A percentile compares a stretch with the other conserved stretches of the same genome.
phyloP scores from a whole-genome alignment of 1,140 invertebrate species.

The Pseudomyrmex cubaensis region DNA sequence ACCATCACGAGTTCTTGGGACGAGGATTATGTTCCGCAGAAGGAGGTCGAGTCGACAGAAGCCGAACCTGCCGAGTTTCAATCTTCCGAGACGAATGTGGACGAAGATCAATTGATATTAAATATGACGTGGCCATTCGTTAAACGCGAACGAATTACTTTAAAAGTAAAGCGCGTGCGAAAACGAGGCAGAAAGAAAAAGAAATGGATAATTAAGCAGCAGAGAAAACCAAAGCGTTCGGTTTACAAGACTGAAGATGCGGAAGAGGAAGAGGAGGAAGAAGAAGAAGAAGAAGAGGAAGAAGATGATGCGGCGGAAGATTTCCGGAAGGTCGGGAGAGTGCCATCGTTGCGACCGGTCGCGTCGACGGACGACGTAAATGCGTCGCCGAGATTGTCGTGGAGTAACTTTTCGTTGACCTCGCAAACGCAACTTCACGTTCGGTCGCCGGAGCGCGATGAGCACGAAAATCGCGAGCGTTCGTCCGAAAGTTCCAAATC shows the following conservation, averaged over 20 bases:
- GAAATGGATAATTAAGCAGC: neutral
- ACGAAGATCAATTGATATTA: too few species aligned
- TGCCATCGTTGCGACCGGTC: neutral
- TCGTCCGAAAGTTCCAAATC: conserved; percentile 11
- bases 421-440: conserved; percentile 1
- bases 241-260: neutral
- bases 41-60: too few species aligned
- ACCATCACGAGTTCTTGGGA: too few species aligned
- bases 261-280: too few species aligned
- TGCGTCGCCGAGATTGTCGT: neutral
- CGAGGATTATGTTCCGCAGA: too few species aligned
- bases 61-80: too few species aligned
- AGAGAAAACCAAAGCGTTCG: neutral
- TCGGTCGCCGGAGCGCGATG: neutral
- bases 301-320: too few species aligned
- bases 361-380: neutral
- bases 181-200: neutral
- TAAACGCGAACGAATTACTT: neutral
- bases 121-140: too few species aligned
- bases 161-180: neutral
- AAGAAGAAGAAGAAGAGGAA: too few species aligned
- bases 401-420: conserved; percentile 11
- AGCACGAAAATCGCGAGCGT: neutral
- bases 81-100: too few species aligned
- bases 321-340: neutral